phyloP scores from a whole-genome alignment of 1,140 invertebrate species.

The Phthorimaea operculella region DNA sequence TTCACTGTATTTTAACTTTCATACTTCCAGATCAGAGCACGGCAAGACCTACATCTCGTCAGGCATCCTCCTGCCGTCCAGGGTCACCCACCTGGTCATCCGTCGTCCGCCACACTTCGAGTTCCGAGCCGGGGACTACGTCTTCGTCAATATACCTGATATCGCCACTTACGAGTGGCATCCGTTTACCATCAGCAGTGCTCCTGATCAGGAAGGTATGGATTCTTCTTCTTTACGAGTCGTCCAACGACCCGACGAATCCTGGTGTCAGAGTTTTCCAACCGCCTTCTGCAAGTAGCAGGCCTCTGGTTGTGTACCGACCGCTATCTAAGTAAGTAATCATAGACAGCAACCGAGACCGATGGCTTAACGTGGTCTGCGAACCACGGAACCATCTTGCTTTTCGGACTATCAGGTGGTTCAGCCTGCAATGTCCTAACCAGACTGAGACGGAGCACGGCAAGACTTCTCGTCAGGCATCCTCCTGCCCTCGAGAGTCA shows the following conservation, averaged over 20 bases:
- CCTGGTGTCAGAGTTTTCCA: no score
- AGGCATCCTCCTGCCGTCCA: conserved; percentile 84
- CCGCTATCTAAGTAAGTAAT: no score
- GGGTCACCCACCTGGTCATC: conserved; percentile 89
- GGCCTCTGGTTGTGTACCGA: no score
- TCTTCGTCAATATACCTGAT: conserved; percentile 92
- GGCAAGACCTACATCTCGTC: conserved; percentile 89
- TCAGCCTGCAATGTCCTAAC: no score
- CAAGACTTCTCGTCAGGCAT: conserved; percentile 86
- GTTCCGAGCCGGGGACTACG: conserved; percentile 93
- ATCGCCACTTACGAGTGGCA: conserved; percentile 97
- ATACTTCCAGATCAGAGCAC: conserved; percentile 67
- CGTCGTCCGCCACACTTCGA: conserved; percentile 86
- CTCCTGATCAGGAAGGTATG: conserved; percentile 90
- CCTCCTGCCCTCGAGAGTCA: conserved; percentile 86
- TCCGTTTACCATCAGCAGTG: conserved; percentile 96
- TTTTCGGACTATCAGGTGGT: no score
- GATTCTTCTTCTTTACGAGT: no score
- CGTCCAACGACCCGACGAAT: no score
- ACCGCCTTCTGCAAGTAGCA: no score
- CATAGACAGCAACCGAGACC: no score
- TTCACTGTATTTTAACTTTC: not conserved
- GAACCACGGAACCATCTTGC: no score
- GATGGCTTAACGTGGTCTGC: no score
- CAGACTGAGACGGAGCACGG: conserved; percentile 78